phyloP scores from a whole-genome alignment of 2,888 invertebrate genomes.

The Pristionchus maxplancki region DNA sequence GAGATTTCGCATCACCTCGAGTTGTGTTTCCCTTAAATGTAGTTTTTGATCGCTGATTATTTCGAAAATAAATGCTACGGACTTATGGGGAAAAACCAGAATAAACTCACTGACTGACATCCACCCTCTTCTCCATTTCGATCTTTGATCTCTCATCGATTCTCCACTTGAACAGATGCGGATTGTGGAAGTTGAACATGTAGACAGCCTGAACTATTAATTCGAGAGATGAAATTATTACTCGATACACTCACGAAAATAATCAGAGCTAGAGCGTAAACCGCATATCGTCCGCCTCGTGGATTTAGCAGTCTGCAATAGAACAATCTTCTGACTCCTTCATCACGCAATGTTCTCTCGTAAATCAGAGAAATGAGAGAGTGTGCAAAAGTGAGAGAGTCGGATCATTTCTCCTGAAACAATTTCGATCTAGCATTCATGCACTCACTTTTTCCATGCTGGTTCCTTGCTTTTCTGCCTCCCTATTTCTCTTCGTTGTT shows the following conservation, averaged over 20 bases:
- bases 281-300: neutral
- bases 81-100: too few species aligned
- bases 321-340: too few species aligned
- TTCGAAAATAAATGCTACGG: too few species aligned
- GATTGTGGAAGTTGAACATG: slow-evolving; percentile 1
- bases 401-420: too few species aligned
- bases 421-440: neutral
- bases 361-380: neutral
- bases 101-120: neutral
- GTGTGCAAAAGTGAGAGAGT: too few species aligned
- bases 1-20: neutral
- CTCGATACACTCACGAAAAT: neutral
- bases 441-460: neutral
- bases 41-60: too few species aligned
- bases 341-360: too few species aligned
- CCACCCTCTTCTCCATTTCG: neutral
- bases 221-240: neutral
- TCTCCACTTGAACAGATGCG: neutral
- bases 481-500: neutral
- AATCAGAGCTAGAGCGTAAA: neutral
- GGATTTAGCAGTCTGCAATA: neutral
- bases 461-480: neutral
- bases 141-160: slow-evolving; percentile 15
- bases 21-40: neutral
- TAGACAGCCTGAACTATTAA: neutral